phyloP scores from a whole-genome alignment of 2,113 vertebrate species.

The Tachysurus fulvidraco region DNA sequence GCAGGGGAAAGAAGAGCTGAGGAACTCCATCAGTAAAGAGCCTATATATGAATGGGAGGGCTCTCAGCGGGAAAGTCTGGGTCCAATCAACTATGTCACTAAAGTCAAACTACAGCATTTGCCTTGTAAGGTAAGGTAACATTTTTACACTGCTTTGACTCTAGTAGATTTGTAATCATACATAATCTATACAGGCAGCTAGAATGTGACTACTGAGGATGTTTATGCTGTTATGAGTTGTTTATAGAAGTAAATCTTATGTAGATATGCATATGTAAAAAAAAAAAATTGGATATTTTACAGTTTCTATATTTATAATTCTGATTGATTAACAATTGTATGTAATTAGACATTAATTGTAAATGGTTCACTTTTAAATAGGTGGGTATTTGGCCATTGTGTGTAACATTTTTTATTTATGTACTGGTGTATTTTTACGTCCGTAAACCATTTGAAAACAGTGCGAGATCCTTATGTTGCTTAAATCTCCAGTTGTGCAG shows the following conservation, averaged over 20 bases:
- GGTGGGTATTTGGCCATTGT: background rate
- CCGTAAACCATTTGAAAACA: background rate
- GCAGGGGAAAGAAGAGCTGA: conserved; percentile 73
- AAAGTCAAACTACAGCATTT: conserved; percentile 90
- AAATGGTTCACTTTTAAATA: background rate
- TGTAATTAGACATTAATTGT: background rate
- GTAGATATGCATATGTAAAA: background rate
- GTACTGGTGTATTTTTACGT: background rate
- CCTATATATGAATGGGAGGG: conserved; percentile 81
- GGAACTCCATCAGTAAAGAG: conserved; percentile 81
- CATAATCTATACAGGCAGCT: background rate
- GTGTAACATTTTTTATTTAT: background rate
- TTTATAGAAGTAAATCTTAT: background rate
- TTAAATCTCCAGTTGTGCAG: background rate
- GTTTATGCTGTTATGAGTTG: background rate
- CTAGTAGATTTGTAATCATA: background rate
- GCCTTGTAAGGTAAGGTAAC: conserved; percentile 82
- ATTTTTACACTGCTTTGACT: background rate
- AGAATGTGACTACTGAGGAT: background rate
- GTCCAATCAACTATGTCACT: conserved; percentile 81
- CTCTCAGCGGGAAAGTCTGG: conserved; percentile 78
- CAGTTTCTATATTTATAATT: background rate
- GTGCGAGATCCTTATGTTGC: background rate
- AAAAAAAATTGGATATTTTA: background rate
- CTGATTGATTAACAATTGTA: background rate